These are phyloP conservation scores for Pseudolycoriella hygida DNA, from an alignment of 2,888 invertebrate species.

Conservation along the genomic window DNA sequence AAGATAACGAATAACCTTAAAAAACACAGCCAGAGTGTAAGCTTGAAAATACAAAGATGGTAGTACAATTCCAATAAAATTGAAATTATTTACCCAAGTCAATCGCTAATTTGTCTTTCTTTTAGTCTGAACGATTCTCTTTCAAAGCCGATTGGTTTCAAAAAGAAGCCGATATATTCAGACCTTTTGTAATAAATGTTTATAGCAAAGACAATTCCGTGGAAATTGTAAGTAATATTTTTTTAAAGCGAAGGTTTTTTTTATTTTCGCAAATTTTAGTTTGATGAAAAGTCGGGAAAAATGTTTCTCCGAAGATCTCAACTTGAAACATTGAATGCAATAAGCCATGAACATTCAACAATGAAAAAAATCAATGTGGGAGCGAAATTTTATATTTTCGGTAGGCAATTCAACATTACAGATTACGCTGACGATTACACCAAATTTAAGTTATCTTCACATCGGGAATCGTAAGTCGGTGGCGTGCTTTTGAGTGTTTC, in stretches of 20 bases:
- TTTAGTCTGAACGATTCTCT: slow-evolving; percentile 20
- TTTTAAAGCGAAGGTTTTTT: no score
- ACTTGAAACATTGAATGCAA: slow-evolving; percentile 43
- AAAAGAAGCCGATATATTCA: slow-evolving; percentile 50
- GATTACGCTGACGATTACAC: slow-evolving; percentile 57
- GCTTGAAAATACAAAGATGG: no score
- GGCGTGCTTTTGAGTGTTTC: background rate
- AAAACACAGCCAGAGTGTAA: no score
- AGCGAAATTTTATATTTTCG: slow-evolving; percentile 51
- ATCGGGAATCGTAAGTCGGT: slow-evolving; percentile 42
- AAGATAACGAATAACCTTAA: no score
- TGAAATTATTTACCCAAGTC: no score
- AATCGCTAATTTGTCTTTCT: no score
- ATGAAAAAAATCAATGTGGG: slow-evolving; percentile 43
- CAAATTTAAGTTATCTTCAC: slow-evolving; percentile 38
- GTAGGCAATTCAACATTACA: slow-evolving; percentile 51
- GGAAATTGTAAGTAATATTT: slow-evolving; percentile 62
- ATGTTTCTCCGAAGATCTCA: slow-evolving; percentile 48
- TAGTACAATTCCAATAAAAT: no score
- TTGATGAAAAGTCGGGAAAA: slow-evolving; percentile 42
- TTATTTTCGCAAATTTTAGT: slow-evolving; percentile 25
- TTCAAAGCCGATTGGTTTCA: slow-evolving; percentile 82
- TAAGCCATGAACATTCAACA: slow-evolving; percentile 24
- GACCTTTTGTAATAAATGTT: slow-evolving; percentile 59
- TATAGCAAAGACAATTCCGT: slow-evolving; percentile 60